Evolutionary conservation across 2,797 vertebrate genomes (phyloP).

Genomic region (Sebastes nivosus): DNA sequence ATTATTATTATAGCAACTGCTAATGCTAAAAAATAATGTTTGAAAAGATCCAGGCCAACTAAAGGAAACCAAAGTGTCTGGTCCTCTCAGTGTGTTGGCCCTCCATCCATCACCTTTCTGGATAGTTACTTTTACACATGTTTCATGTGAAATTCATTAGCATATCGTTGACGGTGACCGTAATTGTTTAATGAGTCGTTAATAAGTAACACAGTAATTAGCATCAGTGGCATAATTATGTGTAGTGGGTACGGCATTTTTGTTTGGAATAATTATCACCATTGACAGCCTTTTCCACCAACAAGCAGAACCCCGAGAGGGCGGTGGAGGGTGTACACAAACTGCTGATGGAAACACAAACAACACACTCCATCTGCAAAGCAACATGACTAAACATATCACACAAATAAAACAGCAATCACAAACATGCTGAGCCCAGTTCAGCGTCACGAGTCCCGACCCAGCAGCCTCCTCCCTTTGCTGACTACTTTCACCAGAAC

Average conservation of each 20-base stretch:
- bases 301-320: conserved; percentile 62
- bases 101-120: conserved; percentile 51
- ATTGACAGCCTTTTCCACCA: conserved; percentile 67
- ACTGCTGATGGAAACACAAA: conserved; percentile 33
- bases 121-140: conserved; percentile 59
- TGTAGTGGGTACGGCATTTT: conserved; percentile 77
- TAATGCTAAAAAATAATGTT: neutral
- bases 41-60: neutral
- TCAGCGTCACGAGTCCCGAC: neutral
- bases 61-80: neutral
- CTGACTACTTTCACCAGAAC: neutral
- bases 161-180: conserved; percentile 79
- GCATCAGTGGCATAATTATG: conserved; percentile 84
- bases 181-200: conserved; percentile 85
- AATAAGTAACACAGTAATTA: conserved; percentile 85
- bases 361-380: conserved; percentile 12
- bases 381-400: conserved; percentile 8
- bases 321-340: conserved; percentile 27
- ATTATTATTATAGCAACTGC: neutral
- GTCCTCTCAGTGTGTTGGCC: conserved; percentile 19
- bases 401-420: neutral
- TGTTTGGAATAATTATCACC: conserved; percentile 74
- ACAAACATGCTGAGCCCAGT: neutral
- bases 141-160: conserved; percentile 79
- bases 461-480: too few relatives aligned